These are phyloP conservation scores for Neria commutata DNA, from an alignment of 2,888 invertebrate species.

Conservation along the genomic window DNA sequence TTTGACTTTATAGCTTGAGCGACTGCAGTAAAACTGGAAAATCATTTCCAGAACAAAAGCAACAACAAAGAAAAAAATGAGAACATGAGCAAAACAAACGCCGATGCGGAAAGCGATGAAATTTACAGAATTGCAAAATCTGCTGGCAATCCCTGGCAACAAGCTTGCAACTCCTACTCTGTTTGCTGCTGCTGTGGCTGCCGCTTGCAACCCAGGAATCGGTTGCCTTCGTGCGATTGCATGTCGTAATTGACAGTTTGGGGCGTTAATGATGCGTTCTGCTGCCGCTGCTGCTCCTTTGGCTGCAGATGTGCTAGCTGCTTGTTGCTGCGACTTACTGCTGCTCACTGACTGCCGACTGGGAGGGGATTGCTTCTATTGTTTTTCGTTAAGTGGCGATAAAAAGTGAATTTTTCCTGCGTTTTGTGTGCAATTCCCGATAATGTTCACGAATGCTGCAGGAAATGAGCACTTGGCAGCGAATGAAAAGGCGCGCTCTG, in stretches of 20 bases:
- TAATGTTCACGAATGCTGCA: conserved; percentile 1
- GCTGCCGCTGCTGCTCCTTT: background rate
- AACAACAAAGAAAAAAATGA: background rate
- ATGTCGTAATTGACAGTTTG: conserved; percentile 34
- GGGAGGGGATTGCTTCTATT: background rate
- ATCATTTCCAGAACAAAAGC: background rate
- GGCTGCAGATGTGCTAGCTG: no score
- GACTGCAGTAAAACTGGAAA: background rate
- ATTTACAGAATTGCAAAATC: background rate
- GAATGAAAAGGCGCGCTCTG: background rate
- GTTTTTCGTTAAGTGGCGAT: background rate
- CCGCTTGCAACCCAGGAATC: background rate
- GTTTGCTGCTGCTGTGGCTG: background rate
- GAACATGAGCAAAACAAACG: background rate
- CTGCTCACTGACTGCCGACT: no score
- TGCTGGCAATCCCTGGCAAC: background rate
- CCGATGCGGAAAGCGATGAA: no score
- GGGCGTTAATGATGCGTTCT: conserved; percentile 36
- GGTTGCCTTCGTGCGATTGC: background rate
- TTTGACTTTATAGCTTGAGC: background rate
- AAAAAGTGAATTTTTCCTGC: conserved; percentile 1
- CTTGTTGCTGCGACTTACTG: no score
- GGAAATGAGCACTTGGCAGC: background rate
- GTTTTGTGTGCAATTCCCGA: background rate
- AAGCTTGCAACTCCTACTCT: background rate